Evolutionary conservation across 2,888 invertebrate species (phyloP).

Genomic region (Apamea anceps): DNA sequence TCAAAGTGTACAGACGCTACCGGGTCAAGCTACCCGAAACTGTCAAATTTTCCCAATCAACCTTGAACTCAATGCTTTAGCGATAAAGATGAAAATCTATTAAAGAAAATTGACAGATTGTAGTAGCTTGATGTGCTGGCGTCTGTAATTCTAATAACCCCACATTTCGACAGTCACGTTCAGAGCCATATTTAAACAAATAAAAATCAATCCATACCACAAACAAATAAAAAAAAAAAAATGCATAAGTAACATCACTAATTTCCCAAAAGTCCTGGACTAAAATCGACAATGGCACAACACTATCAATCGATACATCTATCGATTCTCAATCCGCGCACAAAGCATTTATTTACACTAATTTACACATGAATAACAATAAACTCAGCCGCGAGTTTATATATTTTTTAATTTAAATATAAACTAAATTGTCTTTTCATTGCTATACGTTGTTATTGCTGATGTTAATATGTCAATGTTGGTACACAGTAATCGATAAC

Average conservation of each 20-base stretch:
- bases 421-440: slow-evolving; percentile 62
- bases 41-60: no score
- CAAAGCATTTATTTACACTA: slow-evolving; percentile 57
- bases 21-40: no score
- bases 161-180: neutral
- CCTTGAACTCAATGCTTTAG: no score
- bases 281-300: slow-evolving; percentile 17
- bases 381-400: slow-evolving; percentile 5
- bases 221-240: neutral
- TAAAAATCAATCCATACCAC: no score
- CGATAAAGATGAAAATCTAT: no score
- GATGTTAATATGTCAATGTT: slow-evolving; percentile 29
- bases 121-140: no score
- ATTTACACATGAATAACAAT: slow-evolving; percentile 41
- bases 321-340: slow-evolving; percentile 34
- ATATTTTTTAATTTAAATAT: slow-evolving; percentile 25
- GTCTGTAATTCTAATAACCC: neutral
- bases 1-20: neutral
- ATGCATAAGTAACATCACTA: neutral
- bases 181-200: neutral
- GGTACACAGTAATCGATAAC: neutral
- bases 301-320: slow-evolving; percentile 20
- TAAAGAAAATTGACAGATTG: no score
- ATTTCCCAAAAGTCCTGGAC: slow-evolving; percentile 22
- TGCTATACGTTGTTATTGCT: slow-evolving; percentile 58